Base-by-base conservation (phyloP, 2,888 invertebrate genomes). In the Sabatieria punctata region DNA sequence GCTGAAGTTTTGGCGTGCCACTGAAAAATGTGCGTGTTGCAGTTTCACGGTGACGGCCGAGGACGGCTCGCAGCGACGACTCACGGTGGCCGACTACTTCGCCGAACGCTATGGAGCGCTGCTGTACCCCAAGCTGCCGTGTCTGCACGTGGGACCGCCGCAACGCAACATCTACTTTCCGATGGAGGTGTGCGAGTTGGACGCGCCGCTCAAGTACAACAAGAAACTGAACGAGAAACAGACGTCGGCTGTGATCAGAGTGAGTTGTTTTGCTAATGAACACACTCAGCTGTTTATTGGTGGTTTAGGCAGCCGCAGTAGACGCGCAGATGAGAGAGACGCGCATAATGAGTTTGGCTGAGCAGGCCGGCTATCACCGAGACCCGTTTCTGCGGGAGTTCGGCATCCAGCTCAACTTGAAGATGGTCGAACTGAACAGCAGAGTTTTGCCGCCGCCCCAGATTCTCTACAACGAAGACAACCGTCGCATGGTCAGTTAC, bases 81-180 rank as follows among this genome's bases (percentile, higher is more conserved):
- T 54, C 46, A 56, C 56, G 11, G 60, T 60, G 22, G 60, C 60
- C 26, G 52, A 59, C 42, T 60, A 60, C 51, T 60, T 60, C 46
- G 51, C 51, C 25, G 52, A 55, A 41, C 54, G 52, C 46, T 60
- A 60, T 45, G 51, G 51, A 15, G 23, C 49, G 37, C 55, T 60
- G 35, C 47, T 48, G 43, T 59, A 49, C 45, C 59, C 59, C n/a
- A 52, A 52, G 42, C 52, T 60, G 38, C 60, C 60, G 19, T 59
- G 59, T 38, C 57, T 60, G 36, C 60, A 60, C 52, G 60, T 60
- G 30, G 60, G 60, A 3, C 58, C 58, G n/a, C 55, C 54, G 22
- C 52, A 54, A 43, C 54, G 58, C 35, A 53, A 56, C 46, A 58
- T 58, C 53, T 57, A 54, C 51, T 52, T 59, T 47, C 60, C 60